phyloP scores from a whole-genome alignment of 2,113 vertebrate species.

The Myanophis thanlyinensis region DNA sequence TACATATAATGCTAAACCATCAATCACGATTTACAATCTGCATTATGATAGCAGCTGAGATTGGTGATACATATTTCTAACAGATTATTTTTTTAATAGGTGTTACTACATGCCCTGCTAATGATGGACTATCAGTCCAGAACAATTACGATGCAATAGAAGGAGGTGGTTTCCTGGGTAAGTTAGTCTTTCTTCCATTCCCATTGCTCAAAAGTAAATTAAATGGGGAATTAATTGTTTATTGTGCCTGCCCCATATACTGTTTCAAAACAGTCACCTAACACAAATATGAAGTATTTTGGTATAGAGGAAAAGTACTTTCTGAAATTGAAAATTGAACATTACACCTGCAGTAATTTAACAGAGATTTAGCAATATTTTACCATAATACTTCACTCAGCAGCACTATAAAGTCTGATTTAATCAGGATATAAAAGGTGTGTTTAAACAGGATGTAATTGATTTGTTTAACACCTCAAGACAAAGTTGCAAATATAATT shows the following conservation, averaged over 20 bases:
- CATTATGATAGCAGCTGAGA: background rate
- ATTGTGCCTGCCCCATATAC: too few relatives aligned
- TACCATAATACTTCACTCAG: background rate
- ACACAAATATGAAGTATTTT: background rate
- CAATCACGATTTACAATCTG: background rate
- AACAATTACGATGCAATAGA: constrained; percentile 87
- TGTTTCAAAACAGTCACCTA: background rate
- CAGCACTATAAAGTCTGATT: background rate
- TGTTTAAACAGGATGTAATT: background rate
- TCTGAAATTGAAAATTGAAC: background rate
- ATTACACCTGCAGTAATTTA: background rate
- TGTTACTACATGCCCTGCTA: constrained; percentile 59
- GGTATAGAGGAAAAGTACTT: background rate
- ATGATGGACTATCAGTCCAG: constrained; percentile 70
- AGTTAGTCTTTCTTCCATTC: constrained; percentile 52
- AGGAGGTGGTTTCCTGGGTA: constrained; percentile 83
- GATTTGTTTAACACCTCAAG: background rate
- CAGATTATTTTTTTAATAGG: constrained; percentile 49
- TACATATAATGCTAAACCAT: background rate
- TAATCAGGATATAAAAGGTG: background rate
- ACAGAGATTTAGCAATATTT: background rate
- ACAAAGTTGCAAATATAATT: background rate
- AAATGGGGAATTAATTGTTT: background rate
- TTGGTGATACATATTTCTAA: background rate
- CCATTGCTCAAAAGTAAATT: background rate